These are phyloP conservation scores for Epizoanthus ramosus DNA, from an alignment of 92 coral and sea anemone species.

Conservation along the genomic window DNA sequence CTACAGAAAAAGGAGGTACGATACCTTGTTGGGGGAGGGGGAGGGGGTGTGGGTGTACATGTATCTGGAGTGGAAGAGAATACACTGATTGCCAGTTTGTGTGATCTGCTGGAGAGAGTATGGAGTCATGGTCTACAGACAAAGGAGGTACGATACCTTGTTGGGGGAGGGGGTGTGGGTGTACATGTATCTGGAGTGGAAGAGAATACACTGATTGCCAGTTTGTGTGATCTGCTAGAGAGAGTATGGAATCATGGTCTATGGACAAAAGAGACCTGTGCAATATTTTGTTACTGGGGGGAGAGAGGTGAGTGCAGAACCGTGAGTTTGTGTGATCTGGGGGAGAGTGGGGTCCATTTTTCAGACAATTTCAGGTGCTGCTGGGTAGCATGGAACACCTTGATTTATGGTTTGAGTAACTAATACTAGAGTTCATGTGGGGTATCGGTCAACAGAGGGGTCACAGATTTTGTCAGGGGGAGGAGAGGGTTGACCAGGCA, in stretches of 20 bases:
- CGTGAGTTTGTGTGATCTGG: background rate
- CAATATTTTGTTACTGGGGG: background rate
- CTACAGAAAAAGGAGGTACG: too few species aligned
- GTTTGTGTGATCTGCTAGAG: background rate
- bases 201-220: slow-evolving; percentile 82
- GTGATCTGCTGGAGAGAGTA: slow-evolving; percentile 86
- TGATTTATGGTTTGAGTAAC: too few species aligned
- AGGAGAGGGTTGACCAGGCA: background rate
- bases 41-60: background rate
- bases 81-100: slow-evolving; percentile 83
- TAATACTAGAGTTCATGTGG: background rate
- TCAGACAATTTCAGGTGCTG: too few species aligned
- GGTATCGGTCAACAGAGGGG: background rate
- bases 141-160: slow-evolving; percentile 55
- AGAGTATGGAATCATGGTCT: slow-evolving; percentile 8
- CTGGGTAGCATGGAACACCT: too few species aligned
- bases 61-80: slow-evolving; percentile 87
- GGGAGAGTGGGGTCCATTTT: too few species aligned
- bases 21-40: too few species aligned
- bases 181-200: slow-evolving; percentile 69
- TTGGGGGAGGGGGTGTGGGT: background rate
- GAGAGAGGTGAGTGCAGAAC: background rate
- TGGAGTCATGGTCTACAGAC: slow-evolving; percentile 85
- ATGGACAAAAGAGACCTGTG: slow-evolving; percentile 63
- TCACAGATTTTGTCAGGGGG: background rate